Conservation (phyloP, 2,797 vertebrate genomes). For the Gambusia yucatana region DNA sequence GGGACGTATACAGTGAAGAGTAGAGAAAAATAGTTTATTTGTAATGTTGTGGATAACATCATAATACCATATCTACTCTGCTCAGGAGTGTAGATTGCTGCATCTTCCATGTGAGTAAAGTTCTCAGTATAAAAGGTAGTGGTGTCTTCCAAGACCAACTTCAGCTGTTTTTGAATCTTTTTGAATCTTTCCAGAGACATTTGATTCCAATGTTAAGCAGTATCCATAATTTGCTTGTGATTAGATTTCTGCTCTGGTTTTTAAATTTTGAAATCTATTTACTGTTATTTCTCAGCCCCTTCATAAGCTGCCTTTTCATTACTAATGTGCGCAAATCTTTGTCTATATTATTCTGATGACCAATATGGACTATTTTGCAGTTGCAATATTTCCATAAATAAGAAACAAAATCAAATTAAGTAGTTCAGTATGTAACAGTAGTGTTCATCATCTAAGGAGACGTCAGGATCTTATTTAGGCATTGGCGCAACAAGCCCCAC, state of each 20-base stretch:
- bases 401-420: too few species aligned
- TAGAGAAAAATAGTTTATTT: conserved; percentile 8
- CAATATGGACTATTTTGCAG: too few species aligned
- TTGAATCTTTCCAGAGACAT: conserved; percentile 32
- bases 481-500: too few species aligned
- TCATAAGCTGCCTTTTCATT: not conserved
- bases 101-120: conserved; percentile 55
- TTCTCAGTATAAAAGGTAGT: not conserved
- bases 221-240: not conserved
- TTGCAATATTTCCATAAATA: too few species aligned
- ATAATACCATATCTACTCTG: conserved; percentile 21
- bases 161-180: too few species aligned
- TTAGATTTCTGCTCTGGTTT: not conserved
- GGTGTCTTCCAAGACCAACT: not conserved
- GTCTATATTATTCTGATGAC: too few species aligned
- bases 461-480: too few species aligned
- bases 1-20: not conserved
- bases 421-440: too few species aligned
- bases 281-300: not conserved
- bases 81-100: conserved; percentile 24
- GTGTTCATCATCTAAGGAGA: too few species aligned
- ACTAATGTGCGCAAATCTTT: too few species aligned
- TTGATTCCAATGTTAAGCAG: conserved; percentile 34
- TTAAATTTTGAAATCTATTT: not conserved
- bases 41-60: not conserved